phyloP scores from a whole-genome alignment of 2,113 vertebrate species.

The Eptatretus burgeri region DNA sequence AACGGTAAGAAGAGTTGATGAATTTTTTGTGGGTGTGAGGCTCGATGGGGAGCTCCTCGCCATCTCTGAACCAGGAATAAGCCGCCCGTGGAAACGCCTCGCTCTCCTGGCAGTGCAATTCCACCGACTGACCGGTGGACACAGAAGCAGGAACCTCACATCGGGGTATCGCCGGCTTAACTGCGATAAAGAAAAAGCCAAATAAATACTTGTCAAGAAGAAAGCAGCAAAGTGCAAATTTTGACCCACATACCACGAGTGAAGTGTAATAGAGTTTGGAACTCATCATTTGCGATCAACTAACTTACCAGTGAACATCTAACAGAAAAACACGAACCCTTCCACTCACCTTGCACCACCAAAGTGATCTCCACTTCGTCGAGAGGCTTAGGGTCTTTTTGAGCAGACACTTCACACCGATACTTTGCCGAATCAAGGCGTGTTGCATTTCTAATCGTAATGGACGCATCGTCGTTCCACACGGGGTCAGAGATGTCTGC shows the following conservation, averaged over 20 bases:
- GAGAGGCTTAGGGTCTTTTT: background rate
- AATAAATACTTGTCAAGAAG: too few relatives aligned
- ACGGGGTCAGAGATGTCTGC: background rate
- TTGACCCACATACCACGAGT: too few relatives aligned
- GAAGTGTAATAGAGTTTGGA: too few relatives aligned
- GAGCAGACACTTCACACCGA: background rate
- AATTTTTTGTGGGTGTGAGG: background rate
- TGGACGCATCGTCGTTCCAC: background rate
- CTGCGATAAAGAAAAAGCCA: background rate
- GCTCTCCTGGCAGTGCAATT: background rate
- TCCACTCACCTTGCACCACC: background rate
- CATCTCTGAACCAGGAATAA: conserved; percentile 1
- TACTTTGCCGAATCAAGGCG: background rate
- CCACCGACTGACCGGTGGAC: background rate
- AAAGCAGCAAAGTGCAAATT: too few relatives aligned
- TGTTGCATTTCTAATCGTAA: background rate
- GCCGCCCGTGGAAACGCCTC: background rate
- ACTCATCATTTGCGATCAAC: too few relatives aligned
- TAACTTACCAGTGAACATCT: too few relatives aligned
- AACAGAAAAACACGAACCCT: too few relatives aligned
- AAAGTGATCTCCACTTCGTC: conserved; percentile 2
- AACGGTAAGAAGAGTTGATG: background rate
- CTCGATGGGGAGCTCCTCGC: background rate
- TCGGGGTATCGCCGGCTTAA: background rate
- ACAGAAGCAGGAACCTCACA: background rate